Evolutionary conservation across 2,797 vertebrate genomes (phyloP), one percentile per base, ranked within the genome.

Genomic region (Sebastes minor): DNA sequence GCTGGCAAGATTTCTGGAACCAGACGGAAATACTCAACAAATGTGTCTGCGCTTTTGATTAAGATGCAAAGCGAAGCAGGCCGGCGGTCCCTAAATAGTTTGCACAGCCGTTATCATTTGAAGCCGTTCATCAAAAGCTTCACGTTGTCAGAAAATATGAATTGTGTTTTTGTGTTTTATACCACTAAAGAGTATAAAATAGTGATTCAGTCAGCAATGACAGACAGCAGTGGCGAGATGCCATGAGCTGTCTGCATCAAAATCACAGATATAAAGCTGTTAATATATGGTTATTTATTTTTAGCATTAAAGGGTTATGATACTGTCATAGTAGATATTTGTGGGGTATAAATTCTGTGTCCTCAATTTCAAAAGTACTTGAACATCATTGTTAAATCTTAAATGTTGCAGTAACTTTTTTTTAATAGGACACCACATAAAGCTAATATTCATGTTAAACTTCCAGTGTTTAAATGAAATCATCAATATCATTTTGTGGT

Each of bases 31-130:
- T 63, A 49, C 78, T 82, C 73, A 59, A 76, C 76, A 80, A 88
- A 81, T 42, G 73, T 32, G 74, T 78, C 63, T 82, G 28, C 64
- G 72, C 75, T 83, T 88, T 88, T 84, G 69, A 89, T 89, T 83
- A 74, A 71, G 65, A 83, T 69, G 60, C 70, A 73, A 87, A 81
- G 63, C 18, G n/a, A 71, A 80, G 71, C 68, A 80, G 72, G 63
- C 70, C 2, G 18, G 60, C 71, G 56, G 49, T 71, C 76, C 82
- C 23, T 28, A 78, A 84, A 87, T 82, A 71, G 46, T 80, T 73
- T 71, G 22, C 49, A 25, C 60, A 8, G 67, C 52, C 53, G n/a
- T 72, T 78, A 74, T 84, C 76, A 73, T 71, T 76, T 69, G 49
- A 86, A 85, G 71, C 65, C 23, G 35, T 81, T 81, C 67, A 81